phyloP scores from a whole-genome alignment of 2,797 vertebrate species.

The Sebastes baramenuke region DNA sequence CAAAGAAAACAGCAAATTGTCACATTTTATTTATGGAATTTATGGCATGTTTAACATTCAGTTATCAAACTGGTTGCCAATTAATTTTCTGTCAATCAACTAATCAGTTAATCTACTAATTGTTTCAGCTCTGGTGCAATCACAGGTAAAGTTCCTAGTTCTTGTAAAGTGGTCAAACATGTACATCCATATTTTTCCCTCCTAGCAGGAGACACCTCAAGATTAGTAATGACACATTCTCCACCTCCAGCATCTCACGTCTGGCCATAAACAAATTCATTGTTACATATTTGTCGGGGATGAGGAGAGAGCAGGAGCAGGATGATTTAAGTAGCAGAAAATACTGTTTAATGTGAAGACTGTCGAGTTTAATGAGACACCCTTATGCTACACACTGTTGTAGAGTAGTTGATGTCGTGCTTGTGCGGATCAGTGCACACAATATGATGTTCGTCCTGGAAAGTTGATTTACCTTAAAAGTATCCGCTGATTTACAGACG shows the following conservation, averaged over 20 bases:
- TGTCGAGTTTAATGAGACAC: not conserved
- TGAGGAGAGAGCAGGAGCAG: not conserved
- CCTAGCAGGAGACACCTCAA: not conserved
- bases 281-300: not conserved
- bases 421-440: not conserved
- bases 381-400: not conserved
- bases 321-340: not conserved
- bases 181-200: not conserved
- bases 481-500: not conserved
- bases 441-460: not conserved
- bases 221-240: not conserved
- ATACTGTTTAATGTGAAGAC: not conserved
- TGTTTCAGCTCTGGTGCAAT: not conserved
- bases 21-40: not conserved
- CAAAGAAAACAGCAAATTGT: too few species aligned
- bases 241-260: not conserved
- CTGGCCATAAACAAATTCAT: not conserved
- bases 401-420: not conserved
- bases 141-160: not conserved
- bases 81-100: not conserved
- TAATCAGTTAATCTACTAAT: not conserved
- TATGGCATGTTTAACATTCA: not conserved
- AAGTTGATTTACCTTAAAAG: not conserved
- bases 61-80: not conserved
- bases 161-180: not conserved